phyloP scores from a whole-genome alignment of 2,113 vertebrate species.

The Etheostoma cragini region DNA sequence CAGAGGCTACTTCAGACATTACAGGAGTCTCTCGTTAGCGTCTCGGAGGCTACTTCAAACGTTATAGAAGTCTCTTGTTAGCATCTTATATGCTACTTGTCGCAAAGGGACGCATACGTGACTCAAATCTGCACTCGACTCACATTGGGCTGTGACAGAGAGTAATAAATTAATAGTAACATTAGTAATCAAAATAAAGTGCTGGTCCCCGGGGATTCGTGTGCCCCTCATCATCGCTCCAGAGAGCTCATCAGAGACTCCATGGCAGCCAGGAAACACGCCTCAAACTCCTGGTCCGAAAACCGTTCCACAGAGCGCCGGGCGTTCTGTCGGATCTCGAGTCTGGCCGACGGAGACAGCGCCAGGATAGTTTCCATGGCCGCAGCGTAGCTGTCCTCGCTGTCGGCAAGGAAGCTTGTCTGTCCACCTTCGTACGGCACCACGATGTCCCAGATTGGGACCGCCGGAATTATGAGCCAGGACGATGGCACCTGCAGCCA shows the following conservation, averaged over 20 bases:
- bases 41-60: no score
- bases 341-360: slow-evolving; percentile 82
- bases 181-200: no score
- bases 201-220: background rate
- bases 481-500: slow-evolving; percentile 94
- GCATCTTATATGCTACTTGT: no score
- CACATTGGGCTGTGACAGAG: no score
- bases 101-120: no score
- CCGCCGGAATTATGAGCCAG: slow-evolving; percentile 95
- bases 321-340: slow-evolving; percentile 87
- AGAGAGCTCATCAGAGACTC: slow-evolving; percentile 77
- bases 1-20: no score
- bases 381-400: slow-evolving; percentile 88
- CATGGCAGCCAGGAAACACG: slow-evolving; percentile 85
- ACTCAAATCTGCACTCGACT: no score
- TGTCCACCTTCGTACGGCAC: slow-evolving; percentile 83
- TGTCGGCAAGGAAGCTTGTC: slow-evolving; percentile 94
- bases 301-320: slow-evolving; percentile 90
- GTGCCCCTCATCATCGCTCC: slow-evolving; percentile 57
- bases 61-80: no score
- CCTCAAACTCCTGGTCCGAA: slow-evolving; percentile 92
- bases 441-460: slow-evolving; percentile 94
- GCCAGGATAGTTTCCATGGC: slow-evolving; percentile 90
- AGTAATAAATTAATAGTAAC: no score
- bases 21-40: no score